Evolutionary conservation across 2,797 vertebrate species (phyloP), one percentile per base, ranked within the genome.

Genomic region (Malurus leucopterus): DNA sequence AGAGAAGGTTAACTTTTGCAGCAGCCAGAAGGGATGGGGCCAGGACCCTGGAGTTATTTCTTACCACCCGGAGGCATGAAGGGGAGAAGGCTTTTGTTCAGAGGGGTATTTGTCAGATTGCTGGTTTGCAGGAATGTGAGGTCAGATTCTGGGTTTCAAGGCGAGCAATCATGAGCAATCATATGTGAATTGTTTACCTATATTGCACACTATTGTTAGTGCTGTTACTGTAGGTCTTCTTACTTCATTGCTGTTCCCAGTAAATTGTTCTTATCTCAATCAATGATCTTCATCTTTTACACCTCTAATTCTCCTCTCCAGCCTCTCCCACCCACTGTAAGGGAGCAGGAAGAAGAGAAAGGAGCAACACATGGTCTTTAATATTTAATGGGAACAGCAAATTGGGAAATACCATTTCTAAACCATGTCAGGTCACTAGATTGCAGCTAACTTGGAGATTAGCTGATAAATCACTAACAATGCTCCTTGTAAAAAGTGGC

Each of bases 321-420:
- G 27, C 27, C 15, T n/a, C 36, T 50, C 36, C 43, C 55, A 22
- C 27, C 22, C 13, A 0, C 27, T 36, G 26, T 22, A 64, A n/a
- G 13, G 38, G 22, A 44, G 44, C 1, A 0, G n/a, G 50, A n/a
- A 55, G 19, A 43, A 63, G 11, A 13, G 23, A 55, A 63, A 54
- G 27, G 18, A 57, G 12, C 0, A 0, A 41, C 13, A 62, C 36
- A 49, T 29, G 36, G 38, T 55, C 58, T 49, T 23, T 3, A 15
- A 9, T 34, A 26, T 36, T 62, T 27, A 63, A 27, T 32, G 44
- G 27, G 11, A 57, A 50, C 13, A 36, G 19, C 36, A 70, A 50
- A 43, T 18, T 29, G 19, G 11, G 6, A 13, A 85, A 50, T 32
- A 63, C 4, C 2, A 50, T 57, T 63, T 63, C 44, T 44, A 77